Base-by-base conservation (phyloP, 2,113 vertebrate genomes). In the Fulica atra region DNA sequence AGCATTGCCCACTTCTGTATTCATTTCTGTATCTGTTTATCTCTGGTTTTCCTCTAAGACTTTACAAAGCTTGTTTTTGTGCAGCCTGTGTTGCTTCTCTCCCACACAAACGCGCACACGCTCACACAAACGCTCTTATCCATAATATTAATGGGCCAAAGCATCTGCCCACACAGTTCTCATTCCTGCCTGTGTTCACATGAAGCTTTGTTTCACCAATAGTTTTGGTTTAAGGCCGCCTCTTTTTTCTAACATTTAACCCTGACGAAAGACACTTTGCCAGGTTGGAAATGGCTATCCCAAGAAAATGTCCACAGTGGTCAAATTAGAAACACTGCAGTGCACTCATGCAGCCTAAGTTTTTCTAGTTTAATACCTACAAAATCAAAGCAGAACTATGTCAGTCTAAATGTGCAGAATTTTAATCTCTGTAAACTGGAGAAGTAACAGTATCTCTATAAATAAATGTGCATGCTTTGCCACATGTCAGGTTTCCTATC, bases 91-190 rank as follows among this genome's bases (percentile, higher is more conserved):
- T 38, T 88, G 33, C 76, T 86, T 59, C 50, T 57, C 68, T 81
- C 87, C 56, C 51, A 36, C 68, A 57, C 76, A 53, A 54, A 50
- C 0, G 2, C 44, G 18, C 66, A 10, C 50, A 19, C 23, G 0
- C 24, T 81, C 51, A 40, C 36, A 64, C 53, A 77, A 87, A 74
- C 44, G 29, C 91, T 86, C 20, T 63, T 60, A 24, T n/a, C 48
- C 83, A 20, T 15, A 73, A 64, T n/a, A 28, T 24, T 2, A 12
- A 50, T 44, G 3, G 3, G 89, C 40, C 50, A 71, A 91, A 64
- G 89, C 86, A 51, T 46, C 91, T 70, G 91, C 89, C 96, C 83
- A 92, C 93, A 71, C 76, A 86, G 10, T n/a, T 72, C 76, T 94
- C 80, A 70, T 74, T 94, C 72, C 77, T 91, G 51, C 24, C 10